Conservation (phyloP, 2,888 invertebrate species). For the Siphlonurus alternatus region DNA sequence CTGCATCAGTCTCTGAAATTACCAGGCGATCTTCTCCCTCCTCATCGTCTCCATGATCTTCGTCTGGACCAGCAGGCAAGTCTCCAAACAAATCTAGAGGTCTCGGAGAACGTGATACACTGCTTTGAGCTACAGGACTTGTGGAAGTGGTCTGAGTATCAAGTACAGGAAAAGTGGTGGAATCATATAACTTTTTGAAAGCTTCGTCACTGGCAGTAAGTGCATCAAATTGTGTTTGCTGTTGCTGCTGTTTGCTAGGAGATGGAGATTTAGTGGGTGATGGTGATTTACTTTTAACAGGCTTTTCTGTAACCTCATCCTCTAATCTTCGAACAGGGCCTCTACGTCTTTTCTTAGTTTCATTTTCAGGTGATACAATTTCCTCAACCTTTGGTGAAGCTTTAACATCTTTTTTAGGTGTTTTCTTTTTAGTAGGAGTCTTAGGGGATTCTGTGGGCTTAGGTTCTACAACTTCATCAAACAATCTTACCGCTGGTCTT, state of each 20-base stretch:
- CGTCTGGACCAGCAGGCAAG: conserved; percentile 24
- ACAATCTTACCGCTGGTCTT: neutral
- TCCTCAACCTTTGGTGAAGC: conserved; percentile 16
- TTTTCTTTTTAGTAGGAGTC: conserved; percentile 25
- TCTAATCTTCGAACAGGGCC: conserved; percentile 19
- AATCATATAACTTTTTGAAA: conserved; percentile 33
- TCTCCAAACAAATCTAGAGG: conserved; percentile 22
- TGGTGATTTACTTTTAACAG: conserved; percentile 5
- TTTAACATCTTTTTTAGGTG: conserved; percentile 18
- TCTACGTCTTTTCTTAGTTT: conserved; percentile 19
- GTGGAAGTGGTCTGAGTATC: neutral
- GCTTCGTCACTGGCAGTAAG: conserved; percentile 26
- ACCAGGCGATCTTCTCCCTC: conserved; percentile 32
- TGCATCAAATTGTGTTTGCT: conserved; percentile 14
- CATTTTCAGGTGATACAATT: conserved; percentile 14
- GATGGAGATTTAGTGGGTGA: conserved; percentile 7
- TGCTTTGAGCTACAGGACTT: neutral
- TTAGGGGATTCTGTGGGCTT: conserved; percentile 19
- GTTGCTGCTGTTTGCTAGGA: conserved; percentile 8
- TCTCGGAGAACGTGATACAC: neutral
- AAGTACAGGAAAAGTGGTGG: conserved; percentile 32
- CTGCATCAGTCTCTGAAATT: conserved; percentile 43
- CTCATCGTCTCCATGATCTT: conserved; percentile 21
- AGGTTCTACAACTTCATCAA: neutral
- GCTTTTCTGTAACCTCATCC: conserved; percentile 15